Evolutionary conservation across 2,113 vertebrate species (phyloP).

Genomic region (Catharus fuscescens): DNA sequence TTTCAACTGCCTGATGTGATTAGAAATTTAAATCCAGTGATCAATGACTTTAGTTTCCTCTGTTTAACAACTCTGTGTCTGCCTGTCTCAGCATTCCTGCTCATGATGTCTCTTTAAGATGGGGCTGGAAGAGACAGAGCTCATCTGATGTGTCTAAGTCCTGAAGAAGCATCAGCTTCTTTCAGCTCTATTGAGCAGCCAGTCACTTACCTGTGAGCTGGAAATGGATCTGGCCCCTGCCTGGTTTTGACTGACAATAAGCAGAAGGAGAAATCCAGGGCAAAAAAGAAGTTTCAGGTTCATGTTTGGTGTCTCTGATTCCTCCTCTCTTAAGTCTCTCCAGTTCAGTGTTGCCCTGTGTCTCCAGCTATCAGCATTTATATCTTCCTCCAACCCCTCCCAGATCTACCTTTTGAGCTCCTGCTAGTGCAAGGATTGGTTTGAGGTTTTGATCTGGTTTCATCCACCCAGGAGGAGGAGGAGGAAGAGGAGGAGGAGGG

Average conservation of each 20-base stretch:
- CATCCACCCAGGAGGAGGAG: constrained; percentile 12
- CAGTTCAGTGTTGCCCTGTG: not conserved
- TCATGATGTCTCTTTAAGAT: not conserved
- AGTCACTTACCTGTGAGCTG: constrained; percentile 65
- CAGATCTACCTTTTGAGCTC: constrained; percentile 49
- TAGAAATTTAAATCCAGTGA: not conserved
- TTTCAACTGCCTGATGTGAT: not conserved
- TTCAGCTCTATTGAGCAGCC: not conserved
- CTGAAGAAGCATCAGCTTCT: not conserved
- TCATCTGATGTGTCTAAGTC: not conserved
- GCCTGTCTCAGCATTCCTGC: not conserved
- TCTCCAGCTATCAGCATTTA: constrained; percentile 56
- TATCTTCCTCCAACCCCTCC: constrained; percentile 49
- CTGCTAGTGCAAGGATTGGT: constrained; percentile 60
- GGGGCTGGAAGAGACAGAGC: not conserved
- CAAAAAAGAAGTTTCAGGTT: not conserved
- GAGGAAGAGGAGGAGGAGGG: constrained; percentile 24
- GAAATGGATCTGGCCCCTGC: constrained; percentile 41
- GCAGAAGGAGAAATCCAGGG: constrained; percentile 55
- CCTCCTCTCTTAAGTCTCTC: not conserved
- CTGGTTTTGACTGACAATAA: constrained; percentile 40
- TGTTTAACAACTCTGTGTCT: not conserved
- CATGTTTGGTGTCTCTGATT: constrained; percentile 37
- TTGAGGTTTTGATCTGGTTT: constrained; percentile 38
- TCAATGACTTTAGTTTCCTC: not conserved